Percentiles rank a stretch among this genome's conserved stretches.
Conservation (phyloP, 2,113 vertebrate genomes). For the Myiozetetes cayanensis region DNA sequence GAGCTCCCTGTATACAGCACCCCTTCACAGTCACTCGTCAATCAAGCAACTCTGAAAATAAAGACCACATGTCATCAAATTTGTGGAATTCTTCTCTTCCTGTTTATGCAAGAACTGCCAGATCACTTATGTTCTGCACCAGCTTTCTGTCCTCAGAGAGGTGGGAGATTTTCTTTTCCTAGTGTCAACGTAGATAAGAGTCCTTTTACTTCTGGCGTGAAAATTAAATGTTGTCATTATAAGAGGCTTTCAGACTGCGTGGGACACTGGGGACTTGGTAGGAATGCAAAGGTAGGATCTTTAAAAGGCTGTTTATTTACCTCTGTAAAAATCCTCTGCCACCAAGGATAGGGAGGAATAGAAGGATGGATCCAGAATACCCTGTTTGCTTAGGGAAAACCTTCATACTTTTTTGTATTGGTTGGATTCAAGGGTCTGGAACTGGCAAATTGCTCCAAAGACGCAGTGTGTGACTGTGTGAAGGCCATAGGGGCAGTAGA, state of each 20-base stretch:
- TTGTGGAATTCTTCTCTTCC: conserved; percentile 58
- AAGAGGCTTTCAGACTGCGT: neutral
- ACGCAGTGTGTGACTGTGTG: neutral
- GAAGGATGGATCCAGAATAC: neutral
- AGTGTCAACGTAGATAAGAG: neutral
- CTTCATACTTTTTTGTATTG: neutral
- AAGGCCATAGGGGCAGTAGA: neutral
- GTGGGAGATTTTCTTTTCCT: conserved; percentile 15
- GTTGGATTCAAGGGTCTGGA: neutral
- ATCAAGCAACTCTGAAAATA: conserved; percentile 63
- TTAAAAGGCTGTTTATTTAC: neutral
- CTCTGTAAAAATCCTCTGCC: neutral
- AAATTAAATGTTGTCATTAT: neutral
- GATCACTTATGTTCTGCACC: conserved; percentile 52
- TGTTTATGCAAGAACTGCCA: conserved; percentile 62
- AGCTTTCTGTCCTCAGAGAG: conserved; percentile 20
- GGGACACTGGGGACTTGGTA: neutral
- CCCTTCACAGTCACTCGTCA: conserved; percentile 57
- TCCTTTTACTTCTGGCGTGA: neutral
- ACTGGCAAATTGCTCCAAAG: neutral
- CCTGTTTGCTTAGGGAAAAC: neutral
- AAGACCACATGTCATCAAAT: conserved; percentile 66
- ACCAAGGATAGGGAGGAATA: neutral
- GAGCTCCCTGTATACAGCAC: conserved; percentile 41
- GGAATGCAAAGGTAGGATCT: neutral